These are phyloP conservation scores for Pelodiscus sinensis DNA, from an alignment of 2,113 vertebrate species.

Conservation along the genomic window DNA sequence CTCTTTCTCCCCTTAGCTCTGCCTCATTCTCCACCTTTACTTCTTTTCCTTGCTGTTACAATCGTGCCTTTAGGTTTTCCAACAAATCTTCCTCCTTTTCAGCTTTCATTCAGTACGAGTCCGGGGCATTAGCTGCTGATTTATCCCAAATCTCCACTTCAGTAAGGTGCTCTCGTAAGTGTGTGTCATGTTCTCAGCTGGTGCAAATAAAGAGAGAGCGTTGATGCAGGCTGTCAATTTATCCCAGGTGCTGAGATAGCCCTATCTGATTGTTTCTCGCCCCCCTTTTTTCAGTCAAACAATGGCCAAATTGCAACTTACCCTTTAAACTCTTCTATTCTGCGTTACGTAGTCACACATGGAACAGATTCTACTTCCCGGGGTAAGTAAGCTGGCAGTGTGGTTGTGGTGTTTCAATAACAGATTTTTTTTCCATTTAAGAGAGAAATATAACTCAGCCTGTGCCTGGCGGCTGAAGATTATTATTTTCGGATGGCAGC, in stretches of 20 bases:
- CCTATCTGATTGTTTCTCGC: no score
- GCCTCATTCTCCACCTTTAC: background rate
- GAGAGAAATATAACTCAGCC: background rate
- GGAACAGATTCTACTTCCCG: background rate
- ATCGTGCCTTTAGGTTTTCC: background rate
- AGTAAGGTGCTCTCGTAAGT: background rate
- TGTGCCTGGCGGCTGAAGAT: background rate
- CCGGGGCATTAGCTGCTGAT: background rate
- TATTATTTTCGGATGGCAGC: background rate
- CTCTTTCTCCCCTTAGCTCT: background rate
- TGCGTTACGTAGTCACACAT: background rate
- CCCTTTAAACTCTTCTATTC: background rate
- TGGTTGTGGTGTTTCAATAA: background rate
- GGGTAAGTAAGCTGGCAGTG: background rate
- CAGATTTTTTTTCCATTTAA: background rate
- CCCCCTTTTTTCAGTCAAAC: background rate
- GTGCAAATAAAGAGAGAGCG: fast-evolving
- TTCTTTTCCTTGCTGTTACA: background rate
- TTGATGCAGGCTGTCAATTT: background rate
- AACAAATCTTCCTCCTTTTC: background rate
- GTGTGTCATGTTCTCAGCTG: background rate
- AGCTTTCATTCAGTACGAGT: background rate
- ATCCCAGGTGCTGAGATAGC: background rate
- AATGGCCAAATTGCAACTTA: background rate
- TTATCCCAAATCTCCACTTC: background rate